Evolutionary conservation across 2,797 vertebrate genomes (phyloP).

Genomic region (Galago senegalensis): DNA sequence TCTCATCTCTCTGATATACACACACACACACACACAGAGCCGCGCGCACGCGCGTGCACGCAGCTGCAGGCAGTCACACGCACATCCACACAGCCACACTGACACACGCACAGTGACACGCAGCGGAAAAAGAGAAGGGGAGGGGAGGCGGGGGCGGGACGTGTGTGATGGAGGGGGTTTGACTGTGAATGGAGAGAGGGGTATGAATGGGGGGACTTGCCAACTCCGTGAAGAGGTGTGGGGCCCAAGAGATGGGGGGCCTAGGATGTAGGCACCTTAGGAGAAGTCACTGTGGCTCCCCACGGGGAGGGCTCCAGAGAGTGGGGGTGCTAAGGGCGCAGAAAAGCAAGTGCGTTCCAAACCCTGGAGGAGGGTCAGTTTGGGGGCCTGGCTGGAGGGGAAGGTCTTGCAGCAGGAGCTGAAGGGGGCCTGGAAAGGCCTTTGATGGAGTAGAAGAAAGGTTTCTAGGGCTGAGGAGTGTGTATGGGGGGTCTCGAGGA

Average conservation of each 20-base stretch:
- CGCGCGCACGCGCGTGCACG: background rate
- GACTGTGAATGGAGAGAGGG: slow-evolving; percentile 84
- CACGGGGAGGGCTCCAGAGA: slow-evolving; percentile 12
- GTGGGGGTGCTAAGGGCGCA: background rate
- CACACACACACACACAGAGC: background rate
- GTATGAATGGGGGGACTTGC: slow-evolving; percentile 84
- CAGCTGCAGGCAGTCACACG: slow-evolving; percentile 55
- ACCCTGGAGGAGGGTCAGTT: background rate
- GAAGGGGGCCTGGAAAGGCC: background rate
- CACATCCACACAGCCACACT: slow-evolving; percentile 70
- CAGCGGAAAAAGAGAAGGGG: slow-evolving; percentile 82
- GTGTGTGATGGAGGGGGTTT: slow-evolving; percentile 78
- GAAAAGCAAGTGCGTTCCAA: slow-evolving; percentile 25
- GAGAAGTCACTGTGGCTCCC: background rate
- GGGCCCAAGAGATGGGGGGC: slow-evolving; percentile 42
- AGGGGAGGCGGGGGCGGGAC: slow-evolving; percentile 78
- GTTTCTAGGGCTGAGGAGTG: background rate
- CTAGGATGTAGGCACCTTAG: background rate
- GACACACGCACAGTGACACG: slow-evolving; percentile 82
- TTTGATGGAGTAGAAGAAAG: background rate
- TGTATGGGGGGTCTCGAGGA: background rate
- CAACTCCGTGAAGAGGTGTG: slow-evolving; percentile 61
- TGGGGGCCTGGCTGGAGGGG: background rate
- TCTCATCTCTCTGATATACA: too few species aligned
- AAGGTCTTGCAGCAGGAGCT: background rate